phyloP scores from a whole-genome alignment of 2,113 vertebrate genomes.

The Tetraodon nigroviridis region DNA sequence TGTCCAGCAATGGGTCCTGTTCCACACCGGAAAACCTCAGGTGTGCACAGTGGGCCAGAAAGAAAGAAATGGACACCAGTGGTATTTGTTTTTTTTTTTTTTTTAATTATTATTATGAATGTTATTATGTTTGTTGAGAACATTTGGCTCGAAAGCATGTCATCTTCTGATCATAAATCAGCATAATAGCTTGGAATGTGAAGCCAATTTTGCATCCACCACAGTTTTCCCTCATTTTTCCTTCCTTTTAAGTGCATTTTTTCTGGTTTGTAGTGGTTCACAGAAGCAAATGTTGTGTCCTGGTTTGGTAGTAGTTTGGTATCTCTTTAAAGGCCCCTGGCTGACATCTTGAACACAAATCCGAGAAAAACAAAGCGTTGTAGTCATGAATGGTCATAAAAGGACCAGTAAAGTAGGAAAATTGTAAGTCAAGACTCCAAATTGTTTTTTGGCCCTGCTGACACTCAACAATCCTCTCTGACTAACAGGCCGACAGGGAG shows the following conservation, averaged over 20 bases:
- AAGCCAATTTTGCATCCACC: slow-evolving; percentile 40
- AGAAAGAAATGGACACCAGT: slow-evolving; percentile 27
- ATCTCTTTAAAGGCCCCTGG: slow-evolving; percentile 53
- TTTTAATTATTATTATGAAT: no score
- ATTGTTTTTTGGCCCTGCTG: slow-evolving; percentile 30
- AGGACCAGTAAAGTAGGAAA: neutral
- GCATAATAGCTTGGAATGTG: slow-evolving; percentile 46
- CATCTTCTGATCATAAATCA: slow-evolving; percentile 60
- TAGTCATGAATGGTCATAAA: neutral
- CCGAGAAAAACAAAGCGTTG: slow-evolving; percentile 1
- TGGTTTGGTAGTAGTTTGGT: slow-evolving; percentile 36
- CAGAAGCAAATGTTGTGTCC: slow-evolving; percentile 34
- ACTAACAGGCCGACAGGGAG: slow-evolving; percentile 32
- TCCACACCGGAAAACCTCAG: slow-evolving; percentile 39
- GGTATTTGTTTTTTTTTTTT: neutral
- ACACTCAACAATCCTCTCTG: slow-evolving; percentile 35
- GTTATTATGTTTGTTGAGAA: slow-evolving; percentile 14
- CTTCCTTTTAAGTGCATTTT: slow-evolving; percentile 29
- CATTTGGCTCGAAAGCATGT: slow-evolving; percentile 34
- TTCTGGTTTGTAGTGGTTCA: slow-evolving; percentile 20
- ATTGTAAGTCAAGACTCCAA: slow-evolving; percentile 8
- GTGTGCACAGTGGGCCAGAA: slow-evolving; percentile 7
- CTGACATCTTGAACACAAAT: slow-evolving; percentile 33
- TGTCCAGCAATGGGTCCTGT: slow-evolving; percentile 22
- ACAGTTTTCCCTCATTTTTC: slow-evolving; percentile 7